A percentile compares a stretch with the other conserved stretches of the same genome.
Evolutionary conservation across 2,113 vertebrate genomes (phyloP).

Genomic region (Pica pica): DNA sequence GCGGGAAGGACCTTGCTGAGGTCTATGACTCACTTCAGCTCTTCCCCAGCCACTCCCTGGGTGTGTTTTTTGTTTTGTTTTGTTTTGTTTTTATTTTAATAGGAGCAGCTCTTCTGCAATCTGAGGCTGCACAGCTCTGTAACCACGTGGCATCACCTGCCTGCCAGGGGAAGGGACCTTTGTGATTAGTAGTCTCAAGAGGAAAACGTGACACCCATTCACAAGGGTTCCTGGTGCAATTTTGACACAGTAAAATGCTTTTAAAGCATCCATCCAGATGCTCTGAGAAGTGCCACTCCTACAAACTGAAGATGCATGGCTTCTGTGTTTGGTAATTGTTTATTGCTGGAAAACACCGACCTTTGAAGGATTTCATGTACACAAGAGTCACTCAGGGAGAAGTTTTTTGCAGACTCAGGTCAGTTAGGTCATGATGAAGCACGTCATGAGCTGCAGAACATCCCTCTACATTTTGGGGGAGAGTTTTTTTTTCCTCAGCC

Average conservation of each 20-base stretch:
- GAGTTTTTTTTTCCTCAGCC: not conserved
- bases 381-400: not conserved
- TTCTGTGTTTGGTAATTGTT: not conserved
- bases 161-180: not conserved
- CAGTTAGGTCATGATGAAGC: not conserved
- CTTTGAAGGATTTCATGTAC: not conserved
- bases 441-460: not conserved
- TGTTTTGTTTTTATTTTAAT: not conserved
- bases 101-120: constrained; percentile 51
- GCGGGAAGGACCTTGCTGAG: constrained; percentile 67
- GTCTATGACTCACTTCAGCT: constrained; percentile 64
- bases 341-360: not conserved
- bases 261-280: not conserved
- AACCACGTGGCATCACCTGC: not conserved
- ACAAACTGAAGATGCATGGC: not conserved
- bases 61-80: constrained; percentile 9
- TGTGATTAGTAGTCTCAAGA: not conserved
- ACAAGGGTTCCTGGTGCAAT: not conserved
- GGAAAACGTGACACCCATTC: not conserved
- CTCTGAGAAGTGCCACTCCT: not conserved
- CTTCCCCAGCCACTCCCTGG: constrained; percentile 58
- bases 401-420: not conserved
- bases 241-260: not conserved
- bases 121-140: not conserved
- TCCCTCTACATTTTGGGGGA: not conserved